Evolutionary conservation across 2,888 invertebrate species (phyloP).

Genomic region (Platycheirus albimanus): DNA sequence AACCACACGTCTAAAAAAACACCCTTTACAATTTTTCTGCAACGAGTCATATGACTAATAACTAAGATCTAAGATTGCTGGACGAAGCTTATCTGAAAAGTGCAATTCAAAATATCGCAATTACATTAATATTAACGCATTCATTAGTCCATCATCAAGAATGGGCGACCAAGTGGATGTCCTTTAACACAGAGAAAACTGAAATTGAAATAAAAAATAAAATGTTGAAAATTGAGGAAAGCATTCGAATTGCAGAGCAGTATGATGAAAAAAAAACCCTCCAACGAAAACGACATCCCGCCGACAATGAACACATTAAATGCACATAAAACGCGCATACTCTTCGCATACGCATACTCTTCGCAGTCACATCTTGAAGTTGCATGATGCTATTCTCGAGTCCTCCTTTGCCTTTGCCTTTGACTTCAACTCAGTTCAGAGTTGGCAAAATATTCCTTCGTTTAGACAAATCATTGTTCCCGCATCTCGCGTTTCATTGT

Average conservation of each 20-base stretch:
- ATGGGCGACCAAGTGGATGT: slow-evolving; percentile 1
- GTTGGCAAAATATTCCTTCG: slow-evolving; percentile 63
- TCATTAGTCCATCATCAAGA: slow-evolving; percentile 52
- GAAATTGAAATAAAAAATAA: slow-evolving; percentile 33
- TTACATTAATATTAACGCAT: slow-evolving; percentile 64
- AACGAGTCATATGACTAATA: too few relatives aligned
- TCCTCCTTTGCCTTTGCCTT: slow-evolving; percentile 4
- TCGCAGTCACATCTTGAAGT: neutral
- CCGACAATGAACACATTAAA: slow-evolving; percentile 66
- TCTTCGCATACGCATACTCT: too few relatives aligned
- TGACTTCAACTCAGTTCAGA: neutral
- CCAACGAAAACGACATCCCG: slow-evolving; percentile 54
- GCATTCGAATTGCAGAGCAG: slow-evolving; percentile 63
- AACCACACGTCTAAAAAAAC: too few relatives aligned
- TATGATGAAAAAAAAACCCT: slow-evolving; percentile 58
- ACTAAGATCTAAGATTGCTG: too few relatives aligned
- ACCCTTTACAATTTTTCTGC: too few relatives aligned
- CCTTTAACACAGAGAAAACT: neutral
- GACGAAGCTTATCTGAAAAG: slow-evolving; percentile 17
- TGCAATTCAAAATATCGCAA: slow-evolving; percentile 16
- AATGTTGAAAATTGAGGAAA: slow-evolving; percentile 54
- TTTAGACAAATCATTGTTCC: slow-evolving; percentile 74
- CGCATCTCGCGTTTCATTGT: slow-evolving; percentile 61
- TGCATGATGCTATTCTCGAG: slow-evolving; percentile 1
- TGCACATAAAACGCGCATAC: slow-evolving; percentile 47